Conservation (phyloP, 2,888 invertebrate species). For the Hybos culiciformis region DNA sequence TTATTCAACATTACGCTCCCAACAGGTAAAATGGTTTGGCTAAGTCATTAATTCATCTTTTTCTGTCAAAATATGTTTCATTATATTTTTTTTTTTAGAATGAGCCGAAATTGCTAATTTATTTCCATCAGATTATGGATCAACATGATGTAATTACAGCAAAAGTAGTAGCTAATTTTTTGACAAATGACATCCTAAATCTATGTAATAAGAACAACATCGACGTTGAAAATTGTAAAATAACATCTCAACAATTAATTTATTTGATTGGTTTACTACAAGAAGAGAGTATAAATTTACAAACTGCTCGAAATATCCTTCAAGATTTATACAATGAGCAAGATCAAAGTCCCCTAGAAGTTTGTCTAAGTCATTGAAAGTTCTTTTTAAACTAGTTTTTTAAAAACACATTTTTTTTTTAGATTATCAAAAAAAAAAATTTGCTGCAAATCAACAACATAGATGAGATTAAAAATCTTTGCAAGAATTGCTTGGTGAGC, state of each 20-base stretch:
- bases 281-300: slow-evolving; percentile 46
- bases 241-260: slow-evolving; percentile 41
- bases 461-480: slow-evolving; percentile 44
- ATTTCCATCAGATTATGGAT: slow-evolving; percentile 43
- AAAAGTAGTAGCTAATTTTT: slow-evolving; percentile 49
- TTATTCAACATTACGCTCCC: no score
- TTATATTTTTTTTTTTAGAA: slow-evolving; percentile 37
- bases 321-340: slow-evolving; percentile 36
- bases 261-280: slow-evolving; percentile 50
- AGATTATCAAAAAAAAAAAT: slow-evolving; percentile 47
- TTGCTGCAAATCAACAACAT: slow-evolving; percentile 51
- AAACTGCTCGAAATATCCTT: slow-evolving; percentile 41
- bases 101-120: slow-evolving; percentile 35
- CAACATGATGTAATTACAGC: slow-evolving; percentile 37
- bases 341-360: slow-evolving; percentile 28
- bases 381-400: slow-evolving; percentile 19
- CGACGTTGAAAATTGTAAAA: slow-evolving; percentile 40
- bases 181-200: slow-evolving; percentile 54
- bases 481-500: slow-evolving; percentile 45
- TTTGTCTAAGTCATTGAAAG: slow-evolving; percentile 15
- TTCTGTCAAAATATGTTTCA: no score
- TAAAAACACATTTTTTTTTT: slow-evolving; percentile 23
- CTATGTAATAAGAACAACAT: slow-evolving; percentile 51
- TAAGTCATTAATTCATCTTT: neutral
- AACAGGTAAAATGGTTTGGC: no score